phyloP scores from a whole-genome alignment of 1,140 invertebrate species.

The Saxidomus purpurata region DNA sequence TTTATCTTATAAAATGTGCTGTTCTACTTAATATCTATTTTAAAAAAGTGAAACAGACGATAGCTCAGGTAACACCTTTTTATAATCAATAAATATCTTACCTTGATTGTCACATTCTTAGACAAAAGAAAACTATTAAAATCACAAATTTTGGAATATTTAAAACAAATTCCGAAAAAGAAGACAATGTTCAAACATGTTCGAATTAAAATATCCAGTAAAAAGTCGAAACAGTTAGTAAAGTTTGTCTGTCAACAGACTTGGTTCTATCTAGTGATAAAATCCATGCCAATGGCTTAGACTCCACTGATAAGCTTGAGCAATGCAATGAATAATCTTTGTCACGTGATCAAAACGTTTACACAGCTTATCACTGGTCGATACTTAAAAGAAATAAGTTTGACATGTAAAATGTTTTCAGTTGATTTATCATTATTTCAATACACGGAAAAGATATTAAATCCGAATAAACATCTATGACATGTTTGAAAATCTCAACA shows the following conservation, averaged over 20 bases:
- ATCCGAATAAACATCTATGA: background rate
- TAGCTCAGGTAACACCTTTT: too few species aligned
- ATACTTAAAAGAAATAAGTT: conserved; percentile 47
- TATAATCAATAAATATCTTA: too few species aligned
- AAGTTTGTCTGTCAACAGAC: background rate
- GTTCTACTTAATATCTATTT: too few species aligned
- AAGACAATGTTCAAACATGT: conserved; percentile 7
- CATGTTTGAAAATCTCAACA: too few species aligned
- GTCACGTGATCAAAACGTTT: conserved; percentile 17
- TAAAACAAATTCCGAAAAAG: background rate
- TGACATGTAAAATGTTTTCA: conserved; percentile 20
- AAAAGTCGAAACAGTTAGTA: background rate
- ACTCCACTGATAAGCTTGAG: conserved; percentile 28
- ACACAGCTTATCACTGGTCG: conserved; percentile 36
- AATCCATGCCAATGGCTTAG: conserved; percentile 36
- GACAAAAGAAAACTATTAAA: background rate
- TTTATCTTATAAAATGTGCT: too few species aligned
- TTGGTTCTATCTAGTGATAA: background rate
- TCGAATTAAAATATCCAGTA: background rate
- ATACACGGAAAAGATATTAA: background rate
- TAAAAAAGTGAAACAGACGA: too few species aligned
- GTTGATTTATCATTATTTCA: conserved; percentile 3
- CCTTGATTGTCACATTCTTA: background rate
- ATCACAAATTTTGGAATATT: background rate
- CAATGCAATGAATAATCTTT: conserved; percentile 19